Evolutionary conservation across 2,113 vertebrate species (phyloP).

Genomic region (Tyrannus savana): DNA sequence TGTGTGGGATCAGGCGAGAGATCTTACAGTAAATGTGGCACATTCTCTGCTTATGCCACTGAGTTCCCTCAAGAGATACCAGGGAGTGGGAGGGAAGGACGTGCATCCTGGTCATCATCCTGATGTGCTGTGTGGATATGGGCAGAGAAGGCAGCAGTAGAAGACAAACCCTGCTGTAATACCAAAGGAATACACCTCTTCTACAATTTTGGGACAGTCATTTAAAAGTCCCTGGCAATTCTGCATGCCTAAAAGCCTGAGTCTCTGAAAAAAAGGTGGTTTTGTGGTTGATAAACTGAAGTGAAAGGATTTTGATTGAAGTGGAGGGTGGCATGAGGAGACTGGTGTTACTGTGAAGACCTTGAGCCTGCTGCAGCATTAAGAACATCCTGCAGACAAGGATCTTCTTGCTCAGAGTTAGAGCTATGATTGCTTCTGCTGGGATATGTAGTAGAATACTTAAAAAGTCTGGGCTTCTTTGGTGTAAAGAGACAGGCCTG

Average conservation of each 20-base stretch:
- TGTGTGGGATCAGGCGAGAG: fast-evolving
- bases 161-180: background rate
- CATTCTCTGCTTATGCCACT: background rate
- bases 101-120: fast-evolving
- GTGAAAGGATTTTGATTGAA: background rate
- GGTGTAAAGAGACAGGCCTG: background rate
- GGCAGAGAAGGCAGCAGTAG: background rate
- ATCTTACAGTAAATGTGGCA: fast-evolving
- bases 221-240: background rate
- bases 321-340: background rate
- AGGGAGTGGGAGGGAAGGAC: background rate
- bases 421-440: background rate
- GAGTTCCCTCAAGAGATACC: background rate
- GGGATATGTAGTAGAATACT: background rate
- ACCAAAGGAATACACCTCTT: background rate
- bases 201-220: background rate
- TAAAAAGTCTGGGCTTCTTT: background rate
- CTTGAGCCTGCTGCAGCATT: background rate
- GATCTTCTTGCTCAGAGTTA: background rate
- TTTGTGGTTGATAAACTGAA: background rate
- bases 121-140: background rate
- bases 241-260: background rate
- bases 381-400: background rate
- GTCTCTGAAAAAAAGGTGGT: background rate
- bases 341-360: background rate